These are phyloP conservation scores for Papilio dardanus DNA, from an alignment of 1,140 invertebrate genomes.

Conservation along the genomic window DNA sequence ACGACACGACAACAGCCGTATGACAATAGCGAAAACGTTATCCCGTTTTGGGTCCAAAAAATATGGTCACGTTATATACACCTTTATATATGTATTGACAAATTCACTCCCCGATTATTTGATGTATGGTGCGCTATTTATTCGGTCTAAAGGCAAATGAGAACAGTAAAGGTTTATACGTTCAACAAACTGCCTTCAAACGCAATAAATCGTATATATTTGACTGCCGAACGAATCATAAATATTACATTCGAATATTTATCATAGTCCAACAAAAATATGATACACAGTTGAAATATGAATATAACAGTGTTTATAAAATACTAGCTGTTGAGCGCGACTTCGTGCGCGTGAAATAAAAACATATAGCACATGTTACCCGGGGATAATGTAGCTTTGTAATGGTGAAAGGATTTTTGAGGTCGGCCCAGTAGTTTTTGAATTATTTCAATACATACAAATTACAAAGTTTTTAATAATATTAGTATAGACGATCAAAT, in stretches of 20 bases:
- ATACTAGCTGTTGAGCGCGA: not conserved
- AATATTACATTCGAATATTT: constrained; percentile 21
- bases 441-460: not conserved
- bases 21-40: no score
- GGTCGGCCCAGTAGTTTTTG: not conserved
- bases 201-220: constrained; percentile 14
- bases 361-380: not conserved
- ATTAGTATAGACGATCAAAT: no score
- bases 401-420: not conserved
- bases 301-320: not conserved
- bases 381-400: not conserved
- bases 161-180: constrained; percentile 5
- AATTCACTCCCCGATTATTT: not conserved
- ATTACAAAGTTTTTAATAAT: not conserved
- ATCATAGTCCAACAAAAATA: not conserved
- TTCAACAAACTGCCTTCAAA: constrained; percentile 1
- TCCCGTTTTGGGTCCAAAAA: no score
- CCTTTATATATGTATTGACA: not conserved
- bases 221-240: constrained; percentile 11
- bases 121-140: not conserved
- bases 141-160: constrained; percentile 16
- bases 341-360: not conserved
- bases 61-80: no score
- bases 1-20: no score
- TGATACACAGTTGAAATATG: not conserved